phyloP scores from a whole-genome alignment of 2,113 vertebrate species.

The Trematocara variabile region DNA sequence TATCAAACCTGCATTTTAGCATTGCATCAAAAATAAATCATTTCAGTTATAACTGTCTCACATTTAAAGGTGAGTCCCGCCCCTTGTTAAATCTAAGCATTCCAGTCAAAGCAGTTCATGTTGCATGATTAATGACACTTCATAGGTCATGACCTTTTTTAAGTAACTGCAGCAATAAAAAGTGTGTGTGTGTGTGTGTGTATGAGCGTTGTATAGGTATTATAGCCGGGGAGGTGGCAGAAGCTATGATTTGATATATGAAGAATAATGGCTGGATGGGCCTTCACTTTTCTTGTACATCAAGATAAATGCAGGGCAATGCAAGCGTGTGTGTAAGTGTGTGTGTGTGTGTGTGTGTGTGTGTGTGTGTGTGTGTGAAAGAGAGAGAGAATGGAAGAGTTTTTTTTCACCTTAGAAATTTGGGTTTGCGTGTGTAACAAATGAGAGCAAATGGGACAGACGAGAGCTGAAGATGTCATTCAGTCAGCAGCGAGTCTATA shows the following conservation, averaged over 20 bases:
- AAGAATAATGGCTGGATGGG: conserved; percentile 39
- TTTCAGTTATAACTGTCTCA: neutral
- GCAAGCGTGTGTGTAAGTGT: neutral
- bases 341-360: neutral
- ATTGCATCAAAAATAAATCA: neutral
- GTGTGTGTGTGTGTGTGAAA: neutral
- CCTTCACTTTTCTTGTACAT: conserved; percentile 30
- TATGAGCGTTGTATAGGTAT: conserved; percentile 9
- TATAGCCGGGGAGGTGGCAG: conserved; percentile 11
- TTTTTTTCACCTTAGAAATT: neutral
- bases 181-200: neutral
- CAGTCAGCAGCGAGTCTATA: conserved; percentile 22
- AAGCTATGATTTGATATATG: conserved; percentile 38
- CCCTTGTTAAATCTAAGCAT: conserved; percentile 31
- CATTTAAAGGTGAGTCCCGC: conserved; percentile 50
- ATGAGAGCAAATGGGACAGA: conserved; percentile 43
- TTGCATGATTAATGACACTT: conserved; percentile 49
- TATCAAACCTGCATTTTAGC: neutral
- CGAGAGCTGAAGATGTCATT: conserved; percentile 31
- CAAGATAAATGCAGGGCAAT: conserved; percentile 24
- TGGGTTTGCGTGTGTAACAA: conserved; percentile 11
- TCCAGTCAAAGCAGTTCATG: conserved; percentile 28
- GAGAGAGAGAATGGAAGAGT: neutral
- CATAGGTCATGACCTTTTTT: conserved; percentile 57
- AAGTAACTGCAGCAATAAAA: conserved; percentile 36